These are phyloP conservation scores for Eupelmus urozonus DNA, from an alignment of 2,888 invertebrate genomes.

Conservation along the genomic window DNA sequence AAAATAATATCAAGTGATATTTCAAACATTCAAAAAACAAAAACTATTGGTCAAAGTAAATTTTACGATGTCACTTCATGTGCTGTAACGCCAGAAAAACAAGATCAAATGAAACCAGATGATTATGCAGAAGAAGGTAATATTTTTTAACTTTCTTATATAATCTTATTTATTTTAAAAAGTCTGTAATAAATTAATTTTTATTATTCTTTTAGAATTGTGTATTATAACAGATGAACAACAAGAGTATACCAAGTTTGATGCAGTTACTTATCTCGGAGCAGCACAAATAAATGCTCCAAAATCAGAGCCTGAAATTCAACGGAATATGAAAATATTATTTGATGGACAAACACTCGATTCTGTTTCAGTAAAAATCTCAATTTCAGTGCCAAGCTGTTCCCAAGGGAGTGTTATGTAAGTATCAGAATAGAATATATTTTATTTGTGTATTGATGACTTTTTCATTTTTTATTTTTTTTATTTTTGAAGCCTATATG, in stretches of 20 bases:
- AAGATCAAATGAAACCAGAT: constrained; percentile 88
- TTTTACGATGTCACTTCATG: constrained; percentile 77
- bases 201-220: constrained; percentile 62
- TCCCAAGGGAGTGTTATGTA: constrained; percentile 96
- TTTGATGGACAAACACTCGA: constrained; percentile 85
- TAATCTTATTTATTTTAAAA: background rate
- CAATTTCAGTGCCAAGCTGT: constrained; percentile 94
- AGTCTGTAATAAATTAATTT: too few species aligned
- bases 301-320: constrained; percentile 94
- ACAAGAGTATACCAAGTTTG: constrained; percentile 94
- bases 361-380: constrained; percentile 89
- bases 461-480: constrained; percentile 60
- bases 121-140: constrained; percentile 87
- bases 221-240: constrained; percentile 87
- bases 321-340: constrained; percentile 93
- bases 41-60: constrained; percentile 79
- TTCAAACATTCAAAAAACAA: constrained; percentile 70
- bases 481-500: constrained; percentile 92
- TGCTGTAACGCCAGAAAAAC: constrained; percentile 81
- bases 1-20: constrained; percentile 66
- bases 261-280: constrained; percentile 95
- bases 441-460: background rate
- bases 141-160: constrained; percentile 7
- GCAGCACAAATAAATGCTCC: constrained; percentile 94
- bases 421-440: constrained; percentile 75